Base-by-base conservation (phyloP, 2,113 vertebrate genomes). In the Catharus minimus region DNA sequence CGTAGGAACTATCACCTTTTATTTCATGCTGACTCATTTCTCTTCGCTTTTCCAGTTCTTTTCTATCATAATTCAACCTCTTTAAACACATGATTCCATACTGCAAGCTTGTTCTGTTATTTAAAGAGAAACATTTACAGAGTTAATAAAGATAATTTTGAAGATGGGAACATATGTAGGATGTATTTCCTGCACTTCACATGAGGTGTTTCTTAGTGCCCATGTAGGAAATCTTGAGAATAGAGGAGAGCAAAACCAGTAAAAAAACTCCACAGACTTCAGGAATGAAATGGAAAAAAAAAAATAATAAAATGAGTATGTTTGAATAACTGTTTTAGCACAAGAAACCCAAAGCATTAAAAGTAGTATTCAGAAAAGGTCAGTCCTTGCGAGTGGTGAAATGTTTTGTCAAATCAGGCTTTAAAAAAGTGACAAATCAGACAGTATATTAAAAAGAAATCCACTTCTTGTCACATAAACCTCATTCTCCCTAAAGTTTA, bases 71-170 rank as follows among this genome's bases (percentile, higher is more conserved):
- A 98, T 99, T 99, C 94, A 99, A 97, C 97, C 99, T 99, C 98
- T 99, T 99, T 97, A 99, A 98, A 97, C 99, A 98, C 99, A 99
- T 99, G 96, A 99, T 99, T 74, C 99, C 99, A 79, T 99, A 99
- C 64, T 99, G 99, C 97, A 99, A 98, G 98, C 99, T 99, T 97
- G 99, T 99, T 98, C 99, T 99, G 96, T 95, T 82, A 94, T 89
- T 97, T 84, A 69, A 92, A 93, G 72, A 94, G 55, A 93, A 94
- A 86, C 92, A 96, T 89, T 89, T 92, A 91, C 52, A 84, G 68
- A 86, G 90, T 95, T 93, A 96, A 94, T 86, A 75, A 88, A 89
- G 68, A 84, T 77, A 68, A 67, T 86, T 39, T 79, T 74, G 67
- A 86, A 81, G 50, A 90, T 91, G 32, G 55, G 44, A 95, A 89